Conservation (phyloP, 2,888 invertebrate species). For the Ceraclea dissimilis region DNA sequence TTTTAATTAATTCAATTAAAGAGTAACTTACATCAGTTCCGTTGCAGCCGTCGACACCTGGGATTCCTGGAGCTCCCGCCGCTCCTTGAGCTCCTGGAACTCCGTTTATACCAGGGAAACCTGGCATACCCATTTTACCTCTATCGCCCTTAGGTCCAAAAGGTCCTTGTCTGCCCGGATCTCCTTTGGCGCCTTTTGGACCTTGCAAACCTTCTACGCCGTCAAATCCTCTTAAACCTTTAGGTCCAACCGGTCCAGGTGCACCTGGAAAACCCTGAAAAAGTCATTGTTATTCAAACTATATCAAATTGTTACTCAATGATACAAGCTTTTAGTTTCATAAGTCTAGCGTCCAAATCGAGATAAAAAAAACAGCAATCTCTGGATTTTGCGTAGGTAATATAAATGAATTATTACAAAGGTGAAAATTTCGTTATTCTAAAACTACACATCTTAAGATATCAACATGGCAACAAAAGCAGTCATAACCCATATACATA, state of each 20-base stretch:
- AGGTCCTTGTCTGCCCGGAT: conserved; percentile 72
- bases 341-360: too few species aligned
- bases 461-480: too few species aligned
- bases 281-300: background rate
- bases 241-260: conserved; percentile 63
- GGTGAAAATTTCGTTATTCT: too few species aligned
- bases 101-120: conserved; percentile 72
- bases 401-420: background rate
- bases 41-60: conserved; percentile 92
- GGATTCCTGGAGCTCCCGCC: conserved; percentile 65
- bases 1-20: too few species aligned
- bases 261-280: conserved; percentile 65
- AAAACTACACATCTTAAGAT: too few species aligned
- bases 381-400: too few species aligned
- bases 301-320: too few species aligned
- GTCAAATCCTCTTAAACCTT: conserved; percentile 71
- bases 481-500: too few species aligned
- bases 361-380: background rate
- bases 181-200: conserved; percentile 84
- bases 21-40: conserved; percentile 89
- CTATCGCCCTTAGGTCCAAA: conserved; percentile 78
- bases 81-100: conserved; percentile 64
- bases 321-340: too few species aligned
- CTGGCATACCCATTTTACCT: conserved; percentile 81
- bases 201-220: conserved; percentile 82